Evolutionary conservation across 2,888 invertebrate species (phyloP).

Genomic region (Epsilonema sp.): DNA sequence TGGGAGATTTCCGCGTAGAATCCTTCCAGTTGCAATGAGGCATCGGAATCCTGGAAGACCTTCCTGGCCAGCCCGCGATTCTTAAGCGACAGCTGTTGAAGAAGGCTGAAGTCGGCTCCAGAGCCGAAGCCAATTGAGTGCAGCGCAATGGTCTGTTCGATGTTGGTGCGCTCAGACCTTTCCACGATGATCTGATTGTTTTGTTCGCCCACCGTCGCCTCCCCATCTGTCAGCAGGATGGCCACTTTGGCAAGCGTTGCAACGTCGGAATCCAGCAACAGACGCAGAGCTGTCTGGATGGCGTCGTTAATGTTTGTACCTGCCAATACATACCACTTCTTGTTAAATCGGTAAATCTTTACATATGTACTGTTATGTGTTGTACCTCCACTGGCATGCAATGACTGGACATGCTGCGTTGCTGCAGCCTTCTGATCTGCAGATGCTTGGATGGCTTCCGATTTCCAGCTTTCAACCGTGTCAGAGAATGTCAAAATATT

Average conservation of each 20-base stretch:
- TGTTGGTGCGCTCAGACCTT: too few relatives aligned
- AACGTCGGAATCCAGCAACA: too few relatives aligned
- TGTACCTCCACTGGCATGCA: background rate
- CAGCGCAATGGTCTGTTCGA: constrained; percentile 31
- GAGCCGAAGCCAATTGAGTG: constrained; percentile 49
- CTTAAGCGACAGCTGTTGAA: constrained; percentile 44
- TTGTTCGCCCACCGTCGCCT: constrained; percentile 26
- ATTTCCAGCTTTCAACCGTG: constrained; percentile 36
- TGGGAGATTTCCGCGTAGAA: constrained; percentile 10
- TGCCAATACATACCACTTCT: constrained; percentile 4
- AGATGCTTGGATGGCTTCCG: constrained; percentile 39
- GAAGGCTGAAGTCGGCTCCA: constrained; percentile 45
- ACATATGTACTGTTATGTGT: background rate
- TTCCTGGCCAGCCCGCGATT: constrained; percentile 48
- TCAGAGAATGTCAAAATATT: constrained; percentile 37
- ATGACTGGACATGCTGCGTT: background rate
- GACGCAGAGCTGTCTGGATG: too few relatives aligned
- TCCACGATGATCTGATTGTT: too few relatives aligned
- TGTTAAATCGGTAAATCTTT: background rate
- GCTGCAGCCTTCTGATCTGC: constrained; percentile 27
- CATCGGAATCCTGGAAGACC: constrained; percentile 51
- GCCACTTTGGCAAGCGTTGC: too few relatives aligned
- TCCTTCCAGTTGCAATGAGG: constrained; percentile 42
- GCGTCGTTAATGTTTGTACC: constrained; percentile 50
- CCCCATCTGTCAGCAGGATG: constrained; percentile 33